These are phyloP conservation scores for Eupithecia subfuscata DNA, from an alignment of 2,888 invertebrate species.

Conservation along the genomic window DNA sequence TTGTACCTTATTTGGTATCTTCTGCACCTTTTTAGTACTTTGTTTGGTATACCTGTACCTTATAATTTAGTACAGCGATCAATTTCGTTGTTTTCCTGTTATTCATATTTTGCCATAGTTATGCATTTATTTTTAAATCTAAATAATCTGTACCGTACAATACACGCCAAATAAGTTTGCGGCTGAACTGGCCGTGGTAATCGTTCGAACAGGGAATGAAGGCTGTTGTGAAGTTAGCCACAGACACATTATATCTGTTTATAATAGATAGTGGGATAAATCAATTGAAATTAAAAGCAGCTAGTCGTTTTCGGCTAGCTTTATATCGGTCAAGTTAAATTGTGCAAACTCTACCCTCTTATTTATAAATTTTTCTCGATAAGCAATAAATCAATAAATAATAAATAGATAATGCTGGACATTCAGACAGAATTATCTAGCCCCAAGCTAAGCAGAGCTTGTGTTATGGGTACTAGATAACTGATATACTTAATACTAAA, in stretches of 20 bases:
- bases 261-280: neutral
- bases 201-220: neutral
- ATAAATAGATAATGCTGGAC: too few species aligned
- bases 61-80: neutral
- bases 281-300: neutral
- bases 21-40: neutral
- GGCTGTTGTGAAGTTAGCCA: neutral
- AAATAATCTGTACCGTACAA: neutral
- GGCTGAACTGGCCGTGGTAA: neutral
- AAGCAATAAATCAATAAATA: neutral
- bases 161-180: neutral
- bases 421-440: too few species aligned
- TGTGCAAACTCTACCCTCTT: neutral
- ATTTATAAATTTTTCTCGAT: neutral
- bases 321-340: neutral
- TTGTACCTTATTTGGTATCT: neutral
- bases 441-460: too few species aligned
- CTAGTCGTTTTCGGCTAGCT: neutral
- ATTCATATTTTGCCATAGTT: neutral
- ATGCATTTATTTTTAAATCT: conserved; percentile 12
- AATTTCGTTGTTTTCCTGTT: neutral
- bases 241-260: neutral
- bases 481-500: too few species aligned
- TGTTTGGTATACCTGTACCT: neutral
- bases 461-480: too few species aligned